Evolutionary conservation across 2,797 vertebrate genomes (phyloP).

Genomic region (Cygnus olor): DNA sequence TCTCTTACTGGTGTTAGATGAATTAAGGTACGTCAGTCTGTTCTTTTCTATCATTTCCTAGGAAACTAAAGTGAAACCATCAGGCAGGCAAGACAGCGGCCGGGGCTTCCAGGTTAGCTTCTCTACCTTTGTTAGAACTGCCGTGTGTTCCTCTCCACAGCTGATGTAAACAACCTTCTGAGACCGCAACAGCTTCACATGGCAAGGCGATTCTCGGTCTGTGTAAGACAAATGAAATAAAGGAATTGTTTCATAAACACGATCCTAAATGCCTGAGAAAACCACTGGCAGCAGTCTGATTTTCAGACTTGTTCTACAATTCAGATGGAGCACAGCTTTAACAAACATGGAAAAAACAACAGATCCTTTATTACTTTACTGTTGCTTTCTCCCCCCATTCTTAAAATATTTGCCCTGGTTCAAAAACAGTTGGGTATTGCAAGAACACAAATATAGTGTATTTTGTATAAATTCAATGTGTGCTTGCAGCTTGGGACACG

Average conservation of each 20-base stretch:
- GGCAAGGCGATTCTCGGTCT: conserved; percentile 95
- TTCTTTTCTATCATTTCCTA: neutral
- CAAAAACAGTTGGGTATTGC: neutral
- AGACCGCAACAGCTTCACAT: conserved; percentile 93
- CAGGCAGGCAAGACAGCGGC: neutral
- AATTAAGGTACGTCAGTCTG: neutral
- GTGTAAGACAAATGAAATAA: neutral
- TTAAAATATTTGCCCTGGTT: neutral
- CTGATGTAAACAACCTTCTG: conserved; percentile 97
- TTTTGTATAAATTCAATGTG: neutral
- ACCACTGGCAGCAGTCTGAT: neutral
- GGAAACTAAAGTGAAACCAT: neutral
- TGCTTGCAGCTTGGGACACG: neutral
- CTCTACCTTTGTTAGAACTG: conserved; percentile 94
- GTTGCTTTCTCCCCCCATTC: neutral
- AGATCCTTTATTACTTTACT: neutral
- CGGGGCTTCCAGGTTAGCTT: neutral
- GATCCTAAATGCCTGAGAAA: neutral
- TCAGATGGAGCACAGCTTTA: neutral
- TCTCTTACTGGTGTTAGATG: neutral
- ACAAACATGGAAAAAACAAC: neutral
- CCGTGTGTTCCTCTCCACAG: conserved; percentile 96
- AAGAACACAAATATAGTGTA: neutral
- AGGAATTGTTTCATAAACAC: neutral
- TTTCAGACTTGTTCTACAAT: neutral